These are phyloP conservation scores for Trachymyrmex cornetzi DNA, from an alignment of 1,140 invertebrate species.

Conservation along the genomic window DNA sequence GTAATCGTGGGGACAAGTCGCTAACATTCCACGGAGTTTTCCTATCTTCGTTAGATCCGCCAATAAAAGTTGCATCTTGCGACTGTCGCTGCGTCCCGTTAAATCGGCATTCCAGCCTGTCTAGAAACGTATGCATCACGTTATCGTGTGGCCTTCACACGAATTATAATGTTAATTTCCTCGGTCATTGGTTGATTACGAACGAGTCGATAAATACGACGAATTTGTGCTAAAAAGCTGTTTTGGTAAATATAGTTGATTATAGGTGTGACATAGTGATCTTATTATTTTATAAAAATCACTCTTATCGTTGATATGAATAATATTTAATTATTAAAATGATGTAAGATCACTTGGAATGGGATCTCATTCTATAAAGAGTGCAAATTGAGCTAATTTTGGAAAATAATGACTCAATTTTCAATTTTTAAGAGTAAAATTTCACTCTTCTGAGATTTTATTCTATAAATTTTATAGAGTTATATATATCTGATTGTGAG, in stretches of 20 bases:
- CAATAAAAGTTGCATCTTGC: conserved; percentile 59
- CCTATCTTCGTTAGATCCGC: conserved; percentile 64
- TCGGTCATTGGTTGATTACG: neutral
- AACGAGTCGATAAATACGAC: conserved; percentile 29
- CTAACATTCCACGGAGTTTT: conserved; percentile 71
- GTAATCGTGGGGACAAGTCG: conserved; percentile 76
- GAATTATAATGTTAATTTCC: conserved; percentile 55
- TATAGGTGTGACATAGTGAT: too few relatives aligned
- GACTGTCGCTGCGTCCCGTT: conserved; percentile 61
- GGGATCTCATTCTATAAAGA: too few relatives aligned
- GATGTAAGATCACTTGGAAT: too few relatives aligned
- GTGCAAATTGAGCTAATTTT: too few relatives aligned
- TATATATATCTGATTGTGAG: too few relatives aligned
- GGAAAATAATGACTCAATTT: too few relatives aligned
- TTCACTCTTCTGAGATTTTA: too few relatives aligned
- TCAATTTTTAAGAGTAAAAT: too few relatives aligned
- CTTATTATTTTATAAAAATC: neutral
- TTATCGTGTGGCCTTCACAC: conserved; percentile 51
- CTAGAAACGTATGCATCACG: conserved; percentile 43
- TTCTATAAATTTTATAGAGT: too few relatives aligned
- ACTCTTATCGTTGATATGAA: neutral
- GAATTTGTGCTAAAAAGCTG: neutral
- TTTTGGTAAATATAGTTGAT: too few relatives aligned
- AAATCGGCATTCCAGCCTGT: conserved; percentile 58
- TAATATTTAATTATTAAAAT: too few relatives aligned